Percentiles rank a stretch among this genome's conserved stretches.
Conservation (phyloP, 1,140 invertebrate species). For the Vollenhovia emeryi region DNA sequence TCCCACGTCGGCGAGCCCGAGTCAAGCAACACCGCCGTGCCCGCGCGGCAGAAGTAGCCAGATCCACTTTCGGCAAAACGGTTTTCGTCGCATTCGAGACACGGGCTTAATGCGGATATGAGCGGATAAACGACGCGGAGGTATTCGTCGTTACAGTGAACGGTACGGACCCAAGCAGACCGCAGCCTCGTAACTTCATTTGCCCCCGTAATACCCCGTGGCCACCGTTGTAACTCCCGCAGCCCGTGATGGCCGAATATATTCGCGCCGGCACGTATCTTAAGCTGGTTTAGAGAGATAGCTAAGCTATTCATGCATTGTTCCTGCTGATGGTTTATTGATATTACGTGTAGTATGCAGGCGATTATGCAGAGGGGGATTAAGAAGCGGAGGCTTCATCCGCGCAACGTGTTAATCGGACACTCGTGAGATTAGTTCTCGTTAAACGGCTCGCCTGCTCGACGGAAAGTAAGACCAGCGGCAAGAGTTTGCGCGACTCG, state of each 20-base stretch:
- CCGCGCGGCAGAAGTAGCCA: constrained; percentile 5
- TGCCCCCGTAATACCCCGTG: constrained; percentile 67
- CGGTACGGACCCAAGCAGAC: constrained; percentile 61
- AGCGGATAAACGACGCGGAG: constrained; percentile 58
- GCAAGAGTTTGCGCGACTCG: background rate
- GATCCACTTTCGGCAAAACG: constrained; percentile 55
- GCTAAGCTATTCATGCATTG: constrained; percentile 46
- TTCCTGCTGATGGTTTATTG: constrained; percentile 57
- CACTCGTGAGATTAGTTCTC: constrained; percentile 37
- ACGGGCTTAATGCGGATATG: constrained; percentile 57
- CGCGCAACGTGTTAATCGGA: constrained; percentile 30
- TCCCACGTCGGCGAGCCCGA: background rate
- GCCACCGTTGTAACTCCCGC: constrained; percentile 38
- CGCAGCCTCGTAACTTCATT: constrained; percentile 75
- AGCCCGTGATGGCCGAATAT: constrained; percentile 53
- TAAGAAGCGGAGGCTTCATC: constrained; percentile 27
- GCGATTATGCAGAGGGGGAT: constrained; percentile 3
- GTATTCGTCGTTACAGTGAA: constrained; percentile 66
- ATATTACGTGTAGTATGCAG: constrained; percentile 41
- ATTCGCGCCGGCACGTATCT: constrained; percentile 44
- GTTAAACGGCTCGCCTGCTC: background rate
- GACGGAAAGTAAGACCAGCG: background rate
- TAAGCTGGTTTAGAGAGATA: constrained; percentile 44
- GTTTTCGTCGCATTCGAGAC: constrained; percentile 36
- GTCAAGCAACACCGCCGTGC: background rate